Evolutionary conservation across 2,888 invertebrate species (phyloP).

Genomic region (Hemaris fuciformis): DNA sequence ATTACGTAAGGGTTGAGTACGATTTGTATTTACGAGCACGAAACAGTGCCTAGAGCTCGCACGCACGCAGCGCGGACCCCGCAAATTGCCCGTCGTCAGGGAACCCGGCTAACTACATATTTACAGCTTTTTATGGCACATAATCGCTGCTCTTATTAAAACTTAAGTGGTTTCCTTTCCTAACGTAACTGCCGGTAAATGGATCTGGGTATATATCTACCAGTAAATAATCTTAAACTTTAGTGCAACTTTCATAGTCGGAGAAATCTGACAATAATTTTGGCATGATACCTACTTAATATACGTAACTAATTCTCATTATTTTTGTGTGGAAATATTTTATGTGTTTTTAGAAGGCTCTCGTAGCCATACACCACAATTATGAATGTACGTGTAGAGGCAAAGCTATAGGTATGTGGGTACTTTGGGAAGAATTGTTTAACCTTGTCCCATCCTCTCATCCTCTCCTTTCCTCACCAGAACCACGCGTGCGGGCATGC

Average conservation of each 20-base stretch:
- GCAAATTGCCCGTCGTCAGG: slow-evolving; percentile 53
- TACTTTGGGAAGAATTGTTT: too few relatives aligned
- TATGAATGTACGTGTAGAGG: too few relatives aligned
- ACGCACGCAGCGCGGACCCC: slow-evolving; percentile 28
- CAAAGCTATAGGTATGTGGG: too few relatives aligned
- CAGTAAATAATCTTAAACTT: background rate
- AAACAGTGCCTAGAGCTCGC: slow-evolving; percentile 10
- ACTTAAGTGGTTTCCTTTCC: slow-evolving; percentile 74
- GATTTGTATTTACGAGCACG: slow-evolving; percentile 1
- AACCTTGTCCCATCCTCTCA: too few relatives aligned
- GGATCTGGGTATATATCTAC: slow-evolving; percentile 6
- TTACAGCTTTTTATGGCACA: slow-evolving; percentile 73
- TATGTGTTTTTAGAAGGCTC: too few relatives aligned
- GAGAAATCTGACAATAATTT: background rate
- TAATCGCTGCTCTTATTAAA: slow-evolving; percentile 80
- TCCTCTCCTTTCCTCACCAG: too few relatives aligned
- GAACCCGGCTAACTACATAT: slow-evolving; percentile 72
- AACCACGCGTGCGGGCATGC: too few relatives aligned
- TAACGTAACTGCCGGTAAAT: slow-evolving; percentile 42
- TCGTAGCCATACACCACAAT: too few relatives aligned
- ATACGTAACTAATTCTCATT: background rate
- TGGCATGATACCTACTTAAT: too few relatives aligned
- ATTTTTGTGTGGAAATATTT: background rate
- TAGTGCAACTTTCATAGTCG: slow-evolving; percentile 1
- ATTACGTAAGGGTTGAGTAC: slow-evolving; percentile 2